Conservation (phyloP, 2,888 invertebrate species). For the Orthonevra nobilis region DNA sequence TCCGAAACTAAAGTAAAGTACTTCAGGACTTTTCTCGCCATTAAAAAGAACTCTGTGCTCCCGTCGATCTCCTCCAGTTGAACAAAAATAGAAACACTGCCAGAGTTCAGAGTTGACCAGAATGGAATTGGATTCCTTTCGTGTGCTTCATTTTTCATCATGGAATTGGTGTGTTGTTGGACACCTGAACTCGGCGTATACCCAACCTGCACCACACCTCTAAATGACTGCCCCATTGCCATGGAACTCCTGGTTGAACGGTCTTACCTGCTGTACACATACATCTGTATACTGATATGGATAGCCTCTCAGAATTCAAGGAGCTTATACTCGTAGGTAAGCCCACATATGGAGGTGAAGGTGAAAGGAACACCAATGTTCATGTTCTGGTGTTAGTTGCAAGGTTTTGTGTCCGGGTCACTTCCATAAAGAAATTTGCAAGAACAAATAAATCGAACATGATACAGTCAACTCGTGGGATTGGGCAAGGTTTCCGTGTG, state of each 20-base stretch:
- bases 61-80: no score
- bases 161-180: conserved; percentile 10
- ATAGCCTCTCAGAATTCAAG: conserved; percentile 7
- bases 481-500: not conserved
- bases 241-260: not conserved
- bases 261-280: not conserved
- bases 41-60: no score
- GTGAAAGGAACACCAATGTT: conserved; percentile 58
- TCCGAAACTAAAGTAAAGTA: conserved; percentile 6
- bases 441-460: not conserved
- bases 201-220: not conserved
- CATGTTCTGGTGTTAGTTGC: conserved; percentile 28
- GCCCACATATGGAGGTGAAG: conserved; percentile 54
- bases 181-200: conserved; percentile 16
- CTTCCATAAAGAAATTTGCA: conserved; percentile 2
- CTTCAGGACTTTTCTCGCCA: not conserved
- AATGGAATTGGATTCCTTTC: conserved; percentile 55
- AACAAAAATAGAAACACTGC: no score
- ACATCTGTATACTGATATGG: not conserved
- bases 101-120: no score
- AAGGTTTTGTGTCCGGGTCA: conserved; percentile 47
- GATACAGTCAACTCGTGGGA: conserved; percentile 26
- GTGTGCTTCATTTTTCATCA: conserved; percentile 42
- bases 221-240: not conserved
- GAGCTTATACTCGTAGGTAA: conserved; percentile 26